phyloP scores from a whole-genome alignment of 2,797 vertebrate species.

The Rhynchotus rufescens region DNA sequence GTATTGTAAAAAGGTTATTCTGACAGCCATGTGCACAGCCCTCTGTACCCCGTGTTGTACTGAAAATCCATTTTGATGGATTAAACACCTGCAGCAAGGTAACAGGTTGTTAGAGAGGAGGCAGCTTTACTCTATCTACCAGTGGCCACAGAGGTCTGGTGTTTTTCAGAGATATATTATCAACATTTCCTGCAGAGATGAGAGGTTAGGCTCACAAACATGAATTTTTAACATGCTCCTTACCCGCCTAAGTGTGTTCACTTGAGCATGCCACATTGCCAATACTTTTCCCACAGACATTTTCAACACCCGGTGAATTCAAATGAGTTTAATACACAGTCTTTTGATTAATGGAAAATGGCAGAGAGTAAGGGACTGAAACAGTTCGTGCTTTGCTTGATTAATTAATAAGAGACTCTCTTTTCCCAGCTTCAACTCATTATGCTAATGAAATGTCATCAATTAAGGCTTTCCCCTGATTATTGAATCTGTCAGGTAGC shows the following conservation, averaged over 20 bases:
- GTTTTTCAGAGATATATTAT: slow-evolving; percentile 47
- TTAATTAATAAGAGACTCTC: slow-evolving; percentile 85
- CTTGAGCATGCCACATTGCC: slow-evolving; percentile 60
- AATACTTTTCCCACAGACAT: slow-evolving; percentile 69
- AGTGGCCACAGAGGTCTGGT: slow-evolving; percentile 32
- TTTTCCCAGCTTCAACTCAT: slow-evolving; percentile 85
- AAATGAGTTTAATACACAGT: slow-evolving; percentile 79
- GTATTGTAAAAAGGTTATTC: not conserved
- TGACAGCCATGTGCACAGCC: not conserved
- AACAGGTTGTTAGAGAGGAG: not conserved
- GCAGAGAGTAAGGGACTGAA: slow-evolving; percentile 80
- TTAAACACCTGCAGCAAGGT: slow-evolving; percentile 22
- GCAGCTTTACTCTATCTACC: slow-evolving; percentile 40
- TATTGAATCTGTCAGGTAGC: slow-evolving; percentile 85
- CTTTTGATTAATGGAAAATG: slow-evolving; percentile 84
- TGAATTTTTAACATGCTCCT: slow-evolving; percentile 43
- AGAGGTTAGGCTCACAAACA: slow-evolving; percentile 49
- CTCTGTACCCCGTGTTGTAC: not conserved
- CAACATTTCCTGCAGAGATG: slow-evolving; percentile 44
- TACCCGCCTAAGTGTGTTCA: slow-evolving; percentile 59
- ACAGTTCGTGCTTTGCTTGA: slow-evolving; percentile 84
- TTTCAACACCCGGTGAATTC: slow-evolving; percentile 73
- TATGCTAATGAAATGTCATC: slow-evolving; percentile 89
- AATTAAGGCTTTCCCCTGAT: slow-evolving; percentile 86
- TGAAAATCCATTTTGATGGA: not conserved